phyloP scores from a whole-genome alignment of 2,797 vertebrate genomes.

The Choloepus didactylus region DNA sequence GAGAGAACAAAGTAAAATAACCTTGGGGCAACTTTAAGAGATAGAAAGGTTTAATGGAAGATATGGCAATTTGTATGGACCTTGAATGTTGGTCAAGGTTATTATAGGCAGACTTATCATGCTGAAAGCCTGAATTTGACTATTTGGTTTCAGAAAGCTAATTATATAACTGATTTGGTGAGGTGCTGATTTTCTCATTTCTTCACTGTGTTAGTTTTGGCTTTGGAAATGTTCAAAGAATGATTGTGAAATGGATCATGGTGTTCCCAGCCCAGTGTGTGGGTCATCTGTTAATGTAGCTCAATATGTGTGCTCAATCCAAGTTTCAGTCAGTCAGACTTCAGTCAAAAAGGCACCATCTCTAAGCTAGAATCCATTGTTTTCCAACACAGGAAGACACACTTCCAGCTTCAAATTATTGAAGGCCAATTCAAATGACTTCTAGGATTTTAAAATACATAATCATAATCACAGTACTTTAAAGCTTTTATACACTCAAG shows the following conservation, averaged over 20 bases:
- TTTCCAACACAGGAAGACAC: neutral
- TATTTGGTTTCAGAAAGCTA: conserved; percentile 3
- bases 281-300: neutral
- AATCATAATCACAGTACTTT: neutral
- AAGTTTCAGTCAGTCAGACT: neutral
- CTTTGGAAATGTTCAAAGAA: neutral
- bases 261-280: neutral
- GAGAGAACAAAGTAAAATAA: neutral
- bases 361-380: neutral
- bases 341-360: neutral
- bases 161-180: neutral
- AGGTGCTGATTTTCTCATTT: neutral
- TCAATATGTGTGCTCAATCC: neutral
- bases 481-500: neutral
- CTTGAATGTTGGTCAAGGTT: neutral
- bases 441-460: neutral
- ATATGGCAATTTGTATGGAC: neutral
- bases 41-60: neutral
- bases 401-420: neutral
- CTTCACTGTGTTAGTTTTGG: neutral
- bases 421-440: neutral
- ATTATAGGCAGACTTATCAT: neutral
- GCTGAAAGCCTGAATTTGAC: neutral
- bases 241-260: neutral
- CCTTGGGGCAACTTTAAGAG: neutral